Percentiles rank a stretch among this genome's conserved stretches.
These are phyloP conservation scores for Aphis craccivora DNA, from an alignment of 1,140 invertebrate species.

Conservation along the genomic window DNA sequence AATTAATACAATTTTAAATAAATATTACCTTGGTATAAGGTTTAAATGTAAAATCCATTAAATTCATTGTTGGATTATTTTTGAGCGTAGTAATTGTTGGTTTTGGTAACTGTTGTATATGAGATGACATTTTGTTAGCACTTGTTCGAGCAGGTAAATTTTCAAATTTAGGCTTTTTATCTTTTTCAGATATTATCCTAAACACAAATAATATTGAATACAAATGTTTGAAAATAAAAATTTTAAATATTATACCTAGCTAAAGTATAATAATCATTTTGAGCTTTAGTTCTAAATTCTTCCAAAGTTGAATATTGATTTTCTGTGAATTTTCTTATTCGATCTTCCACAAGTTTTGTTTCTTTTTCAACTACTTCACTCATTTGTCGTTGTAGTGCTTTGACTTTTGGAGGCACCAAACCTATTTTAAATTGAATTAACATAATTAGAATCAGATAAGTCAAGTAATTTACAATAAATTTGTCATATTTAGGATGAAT, in stretches of 20 bases:
- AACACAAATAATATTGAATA: slow-evolving; percentile 8
- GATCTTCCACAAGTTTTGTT: slow-evolving; percentile 66
- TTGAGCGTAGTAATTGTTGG: slow-evolving; percentile 48
- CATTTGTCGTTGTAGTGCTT: slow-evolving; percentile 66
- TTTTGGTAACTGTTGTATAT: slow-evolving; percentile 43
- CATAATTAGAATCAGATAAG: neutral
- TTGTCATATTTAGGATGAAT: neutral
- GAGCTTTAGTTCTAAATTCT: slow-evolving; percentile 65
- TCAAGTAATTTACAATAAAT: neutral
- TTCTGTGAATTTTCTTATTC: slow-evolving; percentile 66
- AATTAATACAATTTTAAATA: neutral
- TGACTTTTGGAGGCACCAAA: slow-evolving; percentile 45
- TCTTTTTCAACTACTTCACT: slow-evolving; percentile 66
- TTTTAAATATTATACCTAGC: slow-evolving; percentile 63
- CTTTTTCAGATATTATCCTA: slow-evolving; percentile 52
- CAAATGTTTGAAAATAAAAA: neutral
- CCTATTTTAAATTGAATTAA: slow-evolving; percentile 31
- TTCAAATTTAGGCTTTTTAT: slow-evolving; percentile 30
- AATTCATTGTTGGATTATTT: slow-evolving; percentile 47
- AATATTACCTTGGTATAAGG: slow-evolving; percentile 51
- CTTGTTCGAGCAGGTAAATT: slow-evolving; percentile 42
- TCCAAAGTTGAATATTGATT: slow-evolving; percentile 67
- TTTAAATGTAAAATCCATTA: slow-evolving; percentile 42
- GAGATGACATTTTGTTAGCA: slow-evolving; percentile 26
- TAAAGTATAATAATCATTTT: slow-evolving; percentile 66